These are phyloP conservation scores for Halcyon smyrnensis DNA, from an alignment of 2,797 vertebrate species.

Conservation along the genomic window DNA sequence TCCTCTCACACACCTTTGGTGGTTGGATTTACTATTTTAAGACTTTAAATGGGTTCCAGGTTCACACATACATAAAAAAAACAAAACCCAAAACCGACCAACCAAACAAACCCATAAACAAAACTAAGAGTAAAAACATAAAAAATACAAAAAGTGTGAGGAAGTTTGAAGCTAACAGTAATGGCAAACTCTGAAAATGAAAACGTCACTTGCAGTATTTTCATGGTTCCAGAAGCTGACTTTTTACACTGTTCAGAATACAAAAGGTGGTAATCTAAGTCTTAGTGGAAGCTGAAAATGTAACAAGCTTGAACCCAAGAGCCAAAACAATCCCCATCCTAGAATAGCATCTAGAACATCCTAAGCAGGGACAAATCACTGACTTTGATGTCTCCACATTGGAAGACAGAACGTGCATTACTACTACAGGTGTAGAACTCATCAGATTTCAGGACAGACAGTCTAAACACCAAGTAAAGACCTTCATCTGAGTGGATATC, in stretches of 20 bases:
- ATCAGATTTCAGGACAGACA: neutral
- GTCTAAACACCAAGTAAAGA: neutral
- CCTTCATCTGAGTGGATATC: neutral
- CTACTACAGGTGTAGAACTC: neutral
- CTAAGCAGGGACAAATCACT: neutral
- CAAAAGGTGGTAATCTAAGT: neutral
- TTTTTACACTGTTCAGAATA: neutral
- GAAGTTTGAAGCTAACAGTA: neutral
- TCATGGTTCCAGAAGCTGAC: neutral
- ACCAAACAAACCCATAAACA: too few species aligned
- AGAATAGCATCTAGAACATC: neutral
- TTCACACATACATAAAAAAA: neutral
- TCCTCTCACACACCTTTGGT: neutral
- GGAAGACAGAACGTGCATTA: neutral
- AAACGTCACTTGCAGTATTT: neutral
- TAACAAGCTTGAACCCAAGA: neutral
- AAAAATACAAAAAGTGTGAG: neutral
- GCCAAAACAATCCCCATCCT: rapidly evolving
- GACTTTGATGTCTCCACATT: neutral
- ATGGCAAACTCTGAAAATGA: neutral
- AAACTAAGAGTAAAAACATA: neutral
- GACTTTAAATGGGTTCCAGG: neutral
- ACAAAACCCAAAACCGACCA: neutral
- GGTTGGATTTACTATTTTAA: neutral
- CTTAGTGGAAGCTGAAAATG: neutral